These are phyloP conservation scores for Notothenia rossii DNA, from an alignment of 2,113 vertebrate genomes.

Conservation along the genomic window DNA sequence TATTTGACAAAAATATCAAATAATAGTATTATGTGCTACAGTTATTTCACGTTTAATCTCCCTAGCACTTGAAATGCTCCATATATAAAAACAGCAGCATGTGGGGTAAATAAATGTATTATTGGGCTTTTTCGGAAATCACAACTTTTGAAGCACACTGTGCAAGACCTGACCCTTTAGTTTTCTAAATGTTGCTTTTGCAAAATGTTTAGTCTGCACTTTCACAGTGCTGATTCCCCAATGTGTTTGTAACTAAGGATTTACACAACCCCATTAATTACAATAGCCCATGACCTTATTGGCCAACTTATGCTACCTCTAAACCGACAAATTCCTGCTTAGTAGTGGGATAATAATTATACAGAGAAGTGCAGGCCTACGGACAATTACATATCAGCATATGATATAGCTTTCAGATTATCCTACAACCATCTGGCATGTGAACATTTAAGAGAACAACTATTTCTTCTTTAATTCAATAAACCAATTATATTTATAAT, in stretches of 20 bases:
- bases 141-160: background rate
- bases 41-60: background rate
- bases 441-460: background rate
- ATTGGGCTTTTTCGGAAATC: background rate
- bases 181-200: constrained; percentile 27
- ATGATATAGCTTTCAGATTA: background rate
- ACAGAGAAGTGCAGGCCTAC: background rate
- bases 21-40: background rate
- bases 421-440: background rate
- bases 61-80: background rate
- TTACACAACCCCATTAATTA: constrained; percentile 54
- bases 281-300: constrained; percentile 36
- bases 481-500: too few relatives aligned
- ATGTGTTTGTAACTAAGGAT: constrained; percentile 23
- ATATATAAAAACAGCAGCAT: background rate
- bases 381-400: constrained; percentile 5
- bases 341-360: constrained; percentile 20
- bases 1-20: too few relatives aligned
- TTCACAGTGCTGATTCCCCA: constrained; percentile 50
- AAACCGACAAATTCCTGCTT: constrained; percentile 46
- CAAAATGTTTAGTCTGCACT: constrained; percentile 49
- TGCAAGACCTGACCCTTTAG: background rate
- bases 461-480: too few relatives aligned
- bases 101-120: background rate
- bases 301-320: constrained; percentile 35